These are phyloP conservation scores for Rhodinocichla rosea DNA, from an alignment of 2,113 vertebrate species.

Conservation along the genomic window DNA sequence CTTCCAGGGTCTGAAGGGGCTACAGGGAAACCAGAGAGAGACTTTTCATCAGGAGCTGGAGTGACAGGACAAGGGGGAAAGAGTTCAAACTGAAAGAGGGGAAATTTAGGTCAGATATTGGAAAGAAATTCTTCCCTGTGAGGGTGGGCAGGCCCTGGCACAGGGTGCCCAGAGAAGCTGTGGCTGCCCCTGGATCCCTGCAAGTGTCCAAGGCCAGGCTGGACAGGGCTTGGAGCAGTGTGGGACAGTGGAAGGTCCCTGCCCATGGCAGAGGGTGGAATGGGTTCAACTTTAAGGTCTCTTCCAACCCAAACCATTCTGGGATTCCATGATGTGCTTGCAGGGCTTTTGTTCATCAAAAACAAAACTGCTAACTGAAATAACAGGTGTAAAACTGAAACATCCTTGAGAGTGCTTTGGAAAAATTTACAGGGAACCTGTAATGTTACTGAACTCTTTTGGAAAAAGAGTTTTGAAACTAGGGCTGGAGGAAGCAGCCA, in stretches of 20 bases:
- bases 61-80: background rate
- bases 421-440: background rate
- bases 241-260: background rate
- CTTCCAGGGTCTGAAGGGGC: background rate
- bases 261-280: background rate
- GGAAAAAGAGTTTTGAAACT: background rate
- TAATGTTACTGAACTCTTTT: background rate
- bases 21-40: background rate
- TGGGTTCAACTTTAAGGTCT: background rate
- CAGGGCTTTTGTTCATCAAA: background rate
- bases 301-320: background rate
- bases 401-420: background rate
- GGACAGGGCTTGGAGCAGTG: fast-evolving
- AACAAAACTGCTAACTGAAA: background rate
- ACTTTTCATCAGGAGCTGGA: background rate
- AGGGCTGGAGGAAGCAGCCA: background rate
- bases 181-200: background rate
- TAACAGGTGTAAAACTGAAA: background rate
- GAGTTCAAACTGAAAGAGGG: background rate
- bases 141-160: background rate
- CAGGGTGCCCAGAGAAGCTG: background rate
- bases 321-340: background rate
- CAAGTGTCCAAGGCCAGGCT: background rate
- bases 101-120: background rate
- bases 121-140: background rate